Conservation (phyloP, 2,888 invertebrate species). For the Lagria hirta region DNA sequence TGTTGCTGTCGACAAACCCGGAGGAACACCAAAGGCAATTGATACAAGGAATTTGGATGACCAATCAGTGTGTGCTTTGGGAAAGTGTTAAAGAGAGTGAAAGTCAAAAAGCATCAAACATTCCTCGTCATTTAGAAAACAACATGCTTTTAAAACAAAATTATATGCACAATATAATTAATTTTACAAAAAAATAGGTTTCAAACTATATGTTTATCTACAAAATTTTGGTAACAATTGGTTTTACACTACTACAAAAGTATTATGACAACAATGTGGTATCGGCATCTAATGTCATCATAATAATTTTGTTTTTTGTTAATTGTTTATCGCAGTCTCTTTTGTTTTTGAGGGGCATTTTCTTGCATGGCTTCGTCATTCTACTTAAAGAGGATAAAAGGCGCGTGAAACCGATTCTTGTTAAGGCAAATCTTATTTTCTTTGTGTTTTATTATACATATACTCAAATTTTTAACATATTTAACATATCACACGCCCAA, state of each 20-base stretch:
- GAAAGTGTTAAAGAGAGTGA: constrained; percentile 29
- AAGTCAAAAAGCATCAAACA: constrained; percentile 44
- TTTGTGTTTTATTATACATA: constrained; percentile 13
- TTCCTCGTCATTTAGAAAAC: constrained; percentile 42
- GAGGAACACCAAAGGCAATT: constrained; percentile 43
- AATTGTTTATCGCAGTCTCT: constrained; percentile 58
- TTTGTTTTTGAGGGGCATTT: constrained; percentile 46
- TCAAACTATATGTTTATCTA: no score
- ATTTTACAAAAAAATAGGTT: constrained; percentile 52
- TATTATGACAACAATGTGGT: constrained; percentile 49
- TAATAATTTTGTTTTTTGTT: constrained; percentile 55
- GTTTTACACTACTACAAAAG: constrained; percentile 50
- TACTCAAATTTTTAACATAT: constrained; percentile 11
- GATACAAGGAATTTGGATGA: constrained; percentile 55
- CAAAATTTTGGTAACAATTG: constrained; percentile 48
- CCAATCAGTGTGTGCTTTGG: constrained; percentile 44
- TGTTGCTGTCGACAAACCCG: constrained; percentile 12
- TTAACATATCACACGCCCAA: constrained; percentile 7
- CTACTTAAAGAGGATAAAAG: constrained; percentile 11
- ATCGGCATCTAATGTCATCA: constrained; percentile 45
- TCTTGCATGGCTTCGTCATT: constrained; percentile 40
- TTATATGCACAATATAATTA: constrained; percentile 21
- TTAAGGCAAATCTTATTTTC: constrained; percentile 12
- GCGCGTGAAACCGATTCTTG: constrained; percentile 11
- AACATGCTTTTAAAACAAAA: constrained; percentile 40